phyloP scores from a whole-genome alignment of 1,140 invertebrate species.

The Vanessa atalanta region DNA sequence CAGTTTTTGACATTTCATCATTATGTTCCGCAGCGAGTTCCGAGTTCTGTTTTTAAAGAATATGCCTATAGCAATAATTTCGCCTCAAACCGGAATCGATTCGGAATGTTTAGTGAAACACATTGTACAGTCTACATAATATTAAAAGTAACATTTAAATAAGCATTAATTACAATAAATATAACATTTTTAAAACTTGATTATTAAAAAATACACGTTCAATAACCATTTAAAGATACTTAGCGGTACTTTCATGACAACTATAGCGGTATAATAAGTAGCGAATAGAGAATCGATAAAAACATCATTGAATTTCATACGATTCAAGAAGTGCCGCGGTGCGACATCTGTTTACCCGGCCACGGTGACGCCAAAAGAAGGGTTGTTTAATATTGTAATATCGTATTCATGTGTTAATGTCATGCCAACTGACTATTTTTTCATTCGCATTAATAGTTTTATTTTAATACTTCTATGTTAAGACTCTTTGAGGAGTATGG shows the following conservation, averaged over 20 bases:
- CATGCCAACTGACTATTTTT: background rate
- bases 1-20: no score
- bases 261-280: background rate
- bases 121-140: no score
- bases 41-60: no score
- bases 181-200: slow-evolving; percentile 6
- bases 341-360: background rate
- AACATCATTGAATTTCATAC: slow-evolving; percentile 2
- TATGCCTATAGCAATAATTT: no score
- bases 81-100: no score
- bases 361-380: background rate
- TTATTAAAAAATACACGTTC: background rate
- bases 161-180: background rate
- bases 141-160: background rate
- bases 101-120: no score
- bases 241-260: background rate
- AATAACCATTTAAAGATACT: background rate
- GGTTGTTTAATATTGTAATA: background rate
- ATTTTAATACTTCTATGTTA: background rate
- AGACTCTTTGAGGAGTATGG: background rate
- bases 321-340: background rate
- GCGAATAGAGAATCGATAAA: background rate
- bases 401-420: slow-evolving; percentile 3
- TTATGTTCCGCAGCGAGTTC: no score
- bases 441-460: background rate